These are phyloP conservation scores for Euphonia xanthogaster DNA, from an alignment of 2,797 vertebrate species.

Conservation along the genomic window DNA sequence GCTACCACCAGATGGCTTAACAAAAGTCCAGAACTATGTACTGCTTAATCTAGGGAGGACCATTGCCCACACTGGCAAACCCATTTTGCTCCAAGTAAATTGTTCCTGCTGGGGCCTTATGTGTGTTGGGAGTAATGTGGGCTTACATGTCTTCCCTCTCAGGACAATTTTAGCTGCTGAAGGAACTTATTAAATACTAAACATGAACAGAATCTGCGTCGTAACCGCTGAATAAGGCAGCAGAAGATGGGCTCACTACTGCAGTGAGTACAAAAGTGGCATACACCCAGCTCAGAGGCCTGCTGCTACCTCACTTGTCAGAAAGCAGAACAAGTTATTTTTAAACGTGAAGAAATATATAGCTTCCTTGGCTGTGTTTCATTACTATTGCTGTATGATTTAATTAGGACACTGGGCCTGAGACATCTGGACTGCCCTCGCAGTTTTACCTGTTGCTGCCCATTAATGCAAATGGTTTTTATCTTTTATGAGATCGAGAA, in stretches of 20 bases:
- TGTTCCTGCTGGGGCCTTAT: neutral
- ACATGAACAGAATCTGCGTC: neutral
- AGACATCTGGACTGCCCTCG: neutral
- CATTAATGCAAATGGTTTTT: neutral
- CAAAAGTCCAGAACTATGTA: neutral
- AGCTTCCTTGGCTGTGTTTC: slow-evolving; percentile 11
- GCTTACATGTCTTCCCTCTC: neutral
- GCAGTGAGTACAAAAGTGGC: accelerated
- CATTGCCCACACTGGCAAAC: neutral
- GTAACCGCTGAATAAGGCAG: neutral
- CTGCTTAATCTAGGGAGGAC: neutral
- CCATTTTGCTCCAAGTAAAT: neutral
- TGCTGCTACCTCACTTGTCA: neutral
- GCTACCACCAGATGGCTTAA: neutral
- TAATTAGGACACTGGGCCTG: neutral
- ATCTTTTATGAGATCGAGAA: accelerated
- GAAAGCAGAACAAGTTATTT: slow-evolving; percentile 25
- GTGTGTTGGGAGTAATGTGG: neutral
- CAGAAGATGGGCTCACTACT: neutral
- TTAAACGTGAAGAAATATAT: slow-evolving; percentile 38
- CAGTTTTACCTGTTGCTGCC: neutral
- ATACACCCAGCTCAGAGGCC: neutral
- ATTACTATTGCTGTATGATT: neutral
- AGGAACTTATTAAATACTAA: neutral
- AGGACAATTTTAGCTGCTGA: neutral